Base-by-base conservation (phyloP, 2,888 invertebrate genomes). In the Protonemura montana region DNA sequence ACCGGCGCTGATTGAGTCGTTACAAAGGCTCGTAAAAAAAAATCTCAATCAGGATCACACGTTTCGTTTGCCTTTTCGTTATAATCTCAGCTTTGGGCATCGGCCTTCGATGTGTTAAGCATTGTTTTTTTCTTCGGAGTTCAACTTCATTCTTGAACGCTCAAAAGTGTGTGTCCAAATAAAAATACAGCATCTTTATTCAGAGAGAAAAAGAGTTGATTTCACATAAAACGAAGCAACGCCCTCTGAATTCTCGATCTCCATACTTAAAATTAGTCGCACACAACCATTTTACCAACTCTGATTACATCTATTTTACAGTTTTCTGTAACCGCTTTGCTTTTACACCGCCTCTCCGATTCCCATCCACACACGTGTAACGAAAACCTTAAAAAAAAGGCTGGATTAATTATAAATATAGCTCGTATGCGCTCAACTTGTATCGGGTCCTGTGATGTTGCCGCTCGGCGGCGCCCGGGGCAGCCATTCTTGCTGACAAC, bases 41-140 rank as follows among this genome's bases (percentile, higher is more conserved):
- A 59, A 21, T 59, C 59, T 59, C 59, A 59, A 59, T 59, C 59
- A 59, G 59, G 59, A 59, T 59, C 59, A 59, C 59, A 59, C 59
- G 59, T 21, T 59, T 59, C 13, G 13, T 59, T 59, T 10, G 59
- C 21, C 35, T 59, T 59, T 59, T 59, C 13, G 59, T 21, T 16
- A 59, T 10, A 59, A 59, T 59, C 21, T 35, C 35, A 35, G 10
- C 35, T 35, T 10, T 35, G 35, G 3, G 35, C 3, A 3, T 35
- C 10, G 35, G 10, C 10, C 35, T 35, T 35, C 5, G 35, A 35
- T 6, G 35, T 35, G 35, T 35, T 35, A 35, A 35, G 5, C 5
- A 35, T 6, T 35, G 35, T 3, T 3, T 35, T 35, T 35, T 35
- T 35, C 35, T 35, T 35, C 35, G 10, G 35, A 35, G 35, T 35